Evolutionary conservation across 2,797 vertebrate genomes (phyloP), one percentile per base, ranked within the genome.

Genomic region (Neostethus bicornis): DNA sequence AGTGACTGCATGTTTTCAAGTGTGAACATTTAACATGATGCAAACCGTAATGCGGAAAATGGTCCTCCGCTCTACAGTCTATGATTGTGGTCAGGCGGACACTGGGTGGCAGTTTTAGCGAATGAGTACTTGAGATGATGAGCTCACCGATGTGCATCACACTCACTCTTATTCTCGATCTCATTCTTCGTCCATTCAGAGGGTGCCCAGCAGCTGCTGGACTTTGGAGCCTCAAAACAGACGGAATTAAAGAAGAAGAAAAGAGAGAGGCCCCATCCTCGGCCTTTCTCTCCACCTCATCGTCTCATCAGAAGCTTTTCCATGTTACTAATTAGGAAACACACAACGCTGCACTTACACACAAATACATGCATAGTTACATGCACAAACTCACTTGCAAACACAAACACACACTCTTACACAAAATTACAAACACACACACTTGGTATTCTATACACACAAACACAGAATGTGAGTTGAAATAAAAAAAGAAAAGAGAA

Each of bases 131-230:
- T 35, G 48, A 87, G 81, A 84, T 80, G 84, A 89, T 81, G 88
- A 90, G 81, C 75, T 78, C 70, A 70, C 70, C 51, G 60, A 73
- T 63, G 80, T 81, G 72, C 85, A 85, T 89, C 81, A 86, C 87
- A 79, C 74, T 53, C 79, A 23, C 80, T 44, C 45, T 57, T 69
- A 28, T 55, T 52, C 68, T 51, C 16, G 37, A n/a, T 55, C 68
- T 66, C 63, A 45, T 76, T 72, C 79, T 70, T 57, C 51, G 34
- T 45, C 70, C 61, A 80, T 81, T 76, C 77, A 79, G 69, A 37
- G 70, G 77, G 80, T 62, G 77, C 77, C 75, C 35, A 79, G 81
- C 91, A 92, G 92, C 89, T 91, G 90, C 80, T 73, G 77, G 81
- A 87, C 73, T 82, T 87, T 69, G 72, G 77, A 84, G 61, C 69